Evolutionary conservation across 2,888 invertebrate species (phyloP).

Genomic region (Strigamia crassipes): DNA sequence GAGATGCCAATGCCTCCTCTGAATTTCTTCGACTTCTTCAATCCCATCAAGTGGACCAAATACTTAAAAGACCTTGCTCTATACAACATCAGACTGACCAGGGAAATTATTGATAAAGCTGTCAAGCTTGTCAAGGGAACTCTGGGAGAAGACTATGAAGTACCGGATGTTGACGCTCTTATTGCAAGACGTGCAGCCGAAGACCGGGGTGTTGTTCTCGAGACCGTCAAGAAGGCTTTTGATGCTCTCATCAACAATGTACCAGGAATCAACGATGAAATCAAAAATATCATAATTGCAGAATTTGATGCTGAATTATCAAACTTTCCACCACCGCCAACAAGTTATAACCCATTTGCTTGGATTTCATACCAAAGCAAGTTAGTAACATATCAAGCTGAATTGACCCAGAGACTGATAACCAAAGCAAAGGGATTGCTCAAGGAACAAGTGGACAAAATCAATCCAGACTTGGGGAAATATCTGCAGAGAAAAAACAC

Average conservation of each 20-base stretch:
- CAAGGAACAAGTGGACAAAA: background rate
- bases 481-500: no score
- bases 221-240: background rate
- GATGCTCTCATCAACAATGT: background rate
- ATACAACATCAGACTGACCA: background rate
- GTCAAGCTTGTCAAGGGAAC: background rate
- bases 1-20: background rate
- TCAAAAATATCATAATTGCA: background rate
- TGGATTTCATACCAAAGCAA: background rate
- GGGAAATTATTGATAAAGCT: background rate
- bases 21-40: background rate
- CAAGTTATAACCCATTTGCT: background rate
- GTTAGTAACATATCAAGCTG: background rate
- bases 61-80: background rate
- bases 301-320: background rate
- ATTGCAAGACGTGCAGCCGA: background rate
- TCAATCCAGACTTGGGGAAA: no score
- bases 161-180: background rate
- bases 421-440: background rate
- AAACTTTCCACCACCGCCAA: background rate
- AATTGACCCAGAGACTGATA: background rate
- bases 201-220: background rate
- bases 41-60: background rate
- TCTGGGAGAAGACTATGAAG: slow-evolving; percentile 14
- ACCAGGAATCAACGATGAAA: background rate